Conservation (phyloP, 2,797 vertebrate species). For the Carcharodon carcharias region DNA sequence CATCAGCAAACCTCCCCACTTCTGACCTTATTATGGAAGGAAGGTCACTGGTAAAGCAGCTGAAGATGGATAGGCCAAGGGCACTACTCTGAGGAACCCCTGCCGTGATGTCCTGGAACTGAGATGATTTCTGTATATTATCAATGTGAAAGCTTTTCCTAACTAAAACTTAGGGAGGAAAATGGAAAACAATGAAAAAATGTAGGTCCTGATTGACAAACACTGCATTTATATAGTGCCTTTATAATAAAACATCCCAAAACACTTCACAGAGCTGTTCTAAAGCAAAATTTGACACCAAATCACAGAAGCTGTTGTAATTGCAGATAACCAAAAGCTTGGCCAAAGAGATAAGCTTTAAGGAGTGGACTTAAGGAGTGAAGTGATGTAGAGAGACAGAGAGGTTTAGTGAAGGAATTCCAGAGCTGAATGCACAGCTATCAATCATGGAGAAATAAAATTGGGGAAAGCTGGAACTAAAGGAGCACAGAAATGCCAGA, state of each 20-base stretch:
- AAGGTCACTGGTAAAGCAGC: no score
- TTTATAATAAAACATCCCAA: neutral
- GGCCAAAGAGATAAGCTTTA: neutral
- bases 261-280: neutral
- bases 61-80: no score
- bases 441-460: neutral
- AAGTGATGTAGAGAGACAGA: neutral
- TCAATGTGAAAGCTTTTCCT: neutral
- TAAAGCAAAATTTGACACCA: neutral
- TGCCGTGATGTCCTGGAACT: no score
- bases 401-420: neutral
- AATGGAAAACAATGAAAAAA: neutral
- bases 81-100: no score
- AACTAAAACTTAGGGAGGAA: neutral
- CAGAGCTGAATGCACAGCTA: neutral
- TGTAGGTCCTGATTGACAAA: neutral
- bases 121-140: neutral
- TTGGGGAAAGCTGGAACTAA: neutral
- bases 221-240: neutral
- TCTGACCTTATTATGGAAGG: no score
- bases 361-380: neutral
- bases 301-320: neutral
- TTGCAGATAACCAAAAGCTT: neutral
- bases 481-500: neutral
- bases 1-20: no score